These are phyloP conservation scores for Aeoliscus strigatus DNA, from an alignment of 2,797 vertebrate species.

Conservation along the genomic window DNA sequence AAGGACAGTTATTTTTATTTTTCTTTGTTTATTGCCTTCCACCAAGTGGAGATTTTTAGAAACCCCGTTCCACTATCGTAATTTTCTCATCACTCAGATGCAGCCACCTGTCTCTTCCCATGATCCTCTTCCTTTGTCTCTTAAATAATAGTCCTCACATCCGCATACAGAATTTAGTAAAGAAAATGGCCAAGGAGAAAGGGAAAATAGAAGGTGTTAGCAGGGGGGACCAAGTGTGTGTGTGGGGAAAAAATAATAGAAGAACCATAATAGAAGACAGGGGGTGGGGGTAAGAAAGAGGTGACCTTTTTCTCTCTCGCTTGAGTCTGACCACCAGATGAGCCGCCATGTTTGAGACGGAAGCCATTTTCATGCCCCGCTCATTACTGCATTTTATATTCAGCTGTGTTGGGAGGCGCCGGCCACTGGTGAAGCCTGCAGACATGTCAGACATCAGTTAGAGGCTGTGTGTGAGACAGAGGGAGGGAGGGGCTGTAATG, in stretches of 20 bases:
- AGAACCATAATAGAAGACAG: conserved; percentile 28
- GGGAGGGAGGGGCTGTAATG: conserved; percentile 32
- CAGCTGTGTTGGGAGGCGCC: conserved; percentile 63
- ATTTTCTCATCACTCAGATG: conserved; percentile 76
- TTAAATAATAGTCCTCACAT: conserved; percentile 71
- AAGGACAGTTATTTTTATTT: conserved; percentile 64
- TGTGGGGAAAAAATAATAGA: conserved; percentile 28
- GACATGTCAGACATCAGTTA: conserved; percentile 67
- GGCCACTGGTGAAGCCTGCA: conserved; percentile 64
- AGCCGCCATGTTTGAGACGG: conserved; percentile 74
- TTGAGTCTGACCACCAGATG: conserved; percentile 55
- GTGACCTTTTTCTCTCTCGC: conserved; percentile 68
- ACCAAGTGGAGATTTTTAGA: conserved; percentile 44
- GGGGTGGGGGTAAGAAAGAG: conserved; percentile 38
- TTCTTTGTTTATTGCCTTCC: conserved; percentile 47
- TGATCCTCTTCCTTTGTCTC: conserved; percentile 75
- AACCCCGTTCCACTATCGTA: conserved; percentile 68
- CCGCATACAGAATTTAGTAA: conserved; percentile 42
- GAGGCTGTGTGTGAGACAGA: conserved; percentile 28
- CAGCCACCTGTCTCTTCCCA: conserved; percentile 70
- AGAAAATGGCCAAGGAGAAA: conserved; percentile 57
- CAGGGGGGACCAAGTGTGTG: conserved; percentile 37
- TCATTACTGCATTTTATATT: conserved; percentile 76
- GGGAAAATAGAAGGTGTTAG: conserved; percentile 55
- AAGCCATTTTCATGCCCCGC: conserved; percentile 74